These are phyloP conservation scores for Molothrus aeneus DNA, from an alignment of 2,797 vertebrate species.

Conservation along the genomic window DNA sequence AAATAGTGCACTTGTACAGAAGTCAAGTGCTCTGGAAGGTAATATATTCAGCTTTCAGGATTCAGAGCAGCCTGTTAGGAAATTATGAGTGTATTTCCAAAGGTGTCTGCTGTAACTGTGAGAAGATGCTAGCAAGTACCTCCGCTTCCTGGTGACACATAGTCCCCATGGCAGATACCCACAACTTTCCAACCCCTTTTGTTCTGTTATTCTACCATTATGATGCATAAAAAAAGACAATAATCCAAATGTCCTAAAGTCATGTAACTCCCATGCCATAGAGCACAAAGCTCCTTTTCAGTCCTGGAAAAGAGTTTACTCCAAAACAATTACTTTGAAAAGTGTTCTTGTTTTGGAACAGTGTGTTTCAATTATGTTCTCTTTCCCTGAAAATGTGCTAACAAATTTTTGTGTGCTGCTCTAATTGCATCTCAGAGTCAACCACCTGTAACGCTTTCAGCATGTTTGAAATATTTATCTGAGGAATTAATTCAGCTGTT, in stretches of 20 bases:
- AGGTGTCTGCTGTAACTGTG: background rate
- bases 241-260: background rate
- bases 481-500: background rate
- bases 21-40: background rate
- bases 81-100: background rate
- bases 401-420: background rate
- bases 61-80: background rate
- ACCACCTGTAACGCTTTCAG: background rate
- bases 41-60: background rate
- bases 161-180: background rate
- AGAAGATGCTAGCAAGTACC: background rate
- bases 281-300: background rate
- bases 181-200: background rate
- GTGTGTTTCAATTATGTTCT: background rate
- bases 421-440: conserved; percentile 6
- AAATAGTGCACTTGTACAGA: background rate
- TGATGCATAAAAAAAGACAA: background rate
- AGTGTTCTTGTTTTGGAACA: background rate
- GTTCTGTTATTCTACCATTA: background rate
- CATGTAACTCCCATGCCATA: background rate
- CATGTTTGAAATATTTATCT: background rate
- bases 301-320: background rate
- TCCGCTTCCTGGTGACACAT: background rate
- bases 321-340: background rate
- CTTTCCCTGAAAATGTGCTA: background rate